These are phyloP conservation scores for Champsocephalus esox DNA, from an alignment of 2,797 vertebrate genomes.

Conservation along the genomic window DNA sequence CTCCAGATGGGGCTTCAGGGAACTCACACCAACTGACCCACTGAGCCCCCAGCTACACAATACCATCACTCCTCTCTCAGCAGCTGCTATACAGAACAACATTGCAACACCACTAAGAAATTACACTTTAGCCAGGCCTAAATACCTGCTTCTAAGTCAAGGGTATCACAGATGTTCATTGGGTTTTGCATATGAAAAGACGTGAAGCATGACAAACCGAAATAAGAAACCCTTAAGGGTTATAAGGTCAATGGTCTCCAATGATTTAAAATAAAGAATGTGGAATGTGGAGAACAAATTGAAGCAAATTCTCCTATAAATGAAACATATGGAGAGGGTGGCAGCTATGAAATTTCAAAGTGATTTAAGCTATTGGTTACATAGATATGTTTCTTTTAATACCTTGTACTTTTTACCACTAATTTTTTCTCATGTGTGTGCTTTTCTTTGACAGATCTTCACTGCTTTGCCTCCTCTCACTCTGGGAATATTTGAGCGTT, in stretches of 20 bases:
- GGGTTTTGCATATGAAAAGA: constrained; percentile 70
- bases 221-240: constrained; percentile 66
- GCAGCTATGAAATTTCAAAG: neutral
- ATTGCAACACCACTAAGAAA: constrained; percentile 70
- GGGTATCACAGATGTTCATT: constrained; percentile 72
- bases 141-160: constrained; percentile 74
- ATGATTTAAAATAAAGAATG: constrained; percentile 44
- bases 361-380: neutral
- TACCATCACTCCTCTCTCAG: constrained; percentile 61
- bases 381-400: neutral
- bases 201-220: constrained; percentile 59
- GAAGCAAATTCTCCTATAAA: constrained; percentile 15
- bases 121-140: constrained; percentile 57
- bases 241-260: constrained; percentile 61
- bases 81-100: constrained; percentile 72
- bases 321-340: constrained; percentile 34
- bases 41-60: constrained; percentile 67
- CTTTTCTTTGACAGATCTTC: constrained; percentile 87
- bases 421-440: constrained; percentile 9
- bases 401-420: neutral
- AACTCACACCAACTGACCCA: constrained; percentile 73
- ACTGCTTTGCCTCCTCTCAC: constrained; percentile 97
- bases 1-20: constrained; percentile 79
- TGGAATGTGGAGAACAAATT: constrained; percentile 29
- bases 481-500: constrained; percentile 97